Percentiles rank a stretch among this genome's conserved stretches.
These are phyloP conservation scores for Diaprepes abbreviatus DNA, from an alignment of 2,888 invertebrate genomes.

Conservation along the genomic window DNA sequence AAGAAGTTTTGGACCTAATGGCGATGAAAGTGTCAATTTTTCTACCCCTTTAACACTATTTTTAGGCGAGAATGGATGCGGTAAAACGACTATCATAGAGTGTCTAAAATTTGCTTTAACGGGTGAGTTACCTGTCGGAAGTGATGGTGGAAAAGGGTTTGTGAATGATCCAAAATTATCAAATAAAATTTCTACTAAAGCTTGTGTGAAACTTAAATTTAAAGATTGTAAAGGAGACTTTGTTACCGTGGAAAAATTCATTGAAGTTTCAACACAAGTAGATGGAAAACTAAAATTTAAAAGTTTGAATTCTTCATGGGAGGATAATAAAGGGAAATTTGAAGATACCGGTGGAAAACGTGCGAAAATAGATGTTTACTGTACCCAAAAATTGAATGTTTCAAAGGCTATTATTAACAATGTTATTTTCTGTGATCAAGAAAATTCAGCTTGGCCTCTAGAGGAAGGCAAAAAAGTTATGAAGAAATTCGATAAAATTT, in stretches of 20 bases:
- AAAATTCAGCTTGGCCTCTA: slow-evolving; percentile 96
- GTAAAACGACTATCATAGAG: slow-evolving; percentile 96
- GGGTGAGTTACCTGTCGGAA: slow-evolving; percentile 91
- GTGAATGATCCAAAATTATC: slow-evolving; percentile 91
- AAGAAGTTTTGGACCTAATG: slow-evolving; percentile 88
- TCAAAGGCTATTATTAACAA: slow-evolving; percentile 95
- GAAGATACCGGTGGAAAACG: slow-evolving; percentile 67
- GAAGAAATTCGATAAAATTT: slow-evolving; percentile 97
- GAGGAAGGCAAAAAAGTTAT: slow-evolving; percentile 95
- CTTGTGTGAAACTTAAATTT: slow-evolving; percentile 66
- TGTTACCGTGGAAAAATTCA: slow-evolving; percentile 70
- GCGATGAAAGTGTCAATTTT: slow-evolving; percentile 80
- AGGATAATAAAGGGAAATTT: slow-evolving; percentile 25
- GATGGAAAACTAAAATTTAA: slow-evolving; percentile 73
- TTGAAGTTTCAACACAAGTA: slow-evolving; percentile 72
- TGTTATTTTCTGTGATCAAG: slow-evolving; percentile 99
- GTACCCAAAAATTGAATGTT: slow-evolving; percentile 83
- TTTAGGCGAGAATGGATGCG: slow-evolving; percentile 97
- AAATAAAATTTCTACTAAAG: slow-evolving; percentile 67
- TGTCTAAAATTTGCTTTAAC: slow-evolving; percentile 92
- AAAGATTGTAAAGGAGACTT: slow-evolving; percentile 69
- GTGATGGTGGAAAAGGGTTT: slow-evolving; percentile 82
- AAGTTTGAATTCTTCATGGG: slow-evolving; percentile 75
- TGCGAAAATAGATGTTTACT: slow-evolving; percentile 80
- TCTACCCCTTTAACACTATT: slow-evolving; percentile 91